Percentiles rank a stretch among this genome's conserved stretches.
phyloP scores from a whole-genome alignment of 2,888 invertebrate species.

The Ochropleura leucogaster region DNA sequence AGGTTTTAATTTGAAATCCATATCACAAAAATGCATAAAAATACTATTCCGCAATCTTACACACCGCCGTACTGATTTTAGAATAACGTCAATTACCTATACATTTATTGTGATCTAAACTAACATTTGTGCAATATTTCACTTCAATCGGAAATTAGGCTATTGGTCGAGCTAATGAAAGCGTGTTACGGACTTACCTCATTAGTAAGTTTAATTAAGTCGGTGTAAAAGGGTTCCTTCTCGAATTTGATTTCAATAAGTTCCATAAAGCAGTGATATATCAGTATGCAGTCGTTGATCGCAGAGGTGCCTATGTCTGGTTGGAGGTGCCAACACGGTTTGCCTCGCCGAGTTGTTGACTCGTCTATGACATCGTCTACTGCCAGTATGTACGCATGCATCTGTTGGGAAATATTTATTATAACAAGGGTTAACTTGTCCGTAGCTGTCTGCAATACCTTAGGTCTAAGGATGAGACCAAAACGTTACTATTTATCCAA shows the following conservation, averaged over 20 bases:
- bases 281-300: constrained; percentile 44
- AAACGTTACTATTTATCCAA: too few species aligned
- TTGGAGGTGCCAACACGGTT: constrained; percentile 42
- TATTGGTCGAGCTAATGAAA: too few species aligned
- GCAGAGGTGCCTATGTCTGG: constrained; percentile 42
- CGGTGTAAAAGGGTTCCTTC: constrained; percentile 29
- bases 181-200: constrained; percentile 23
- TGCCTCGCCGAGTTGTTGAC: constrained; percentile 49
- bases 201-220: constrained; percentile 36
- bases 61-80: too few species aligned
- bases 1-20: too few species aligned
- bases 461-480: neutral
- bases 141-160: too few species aligned
- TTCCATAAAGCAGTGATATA: constrained; percentile 41
- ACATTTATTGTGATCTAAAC: too few species aligned
- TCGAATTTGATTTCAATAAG: constrained; percentile 36
- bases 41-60: too few species aligned
- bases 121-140: too few species aligned
- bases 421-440: neutral
- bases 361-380: constrained; percentile 45
- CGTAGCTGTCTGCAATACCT: neutral
- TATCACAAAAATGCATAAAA: too few species aligned
- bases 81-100: too few species aligned
- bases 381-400: constrained; percentile 44
- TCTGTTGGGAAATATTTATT: constrained; percentile 12